phyloP scores from a whole-genome alignment of 2,797 vertebrate genomes.

The Phoxinus dragarum region DNA sequence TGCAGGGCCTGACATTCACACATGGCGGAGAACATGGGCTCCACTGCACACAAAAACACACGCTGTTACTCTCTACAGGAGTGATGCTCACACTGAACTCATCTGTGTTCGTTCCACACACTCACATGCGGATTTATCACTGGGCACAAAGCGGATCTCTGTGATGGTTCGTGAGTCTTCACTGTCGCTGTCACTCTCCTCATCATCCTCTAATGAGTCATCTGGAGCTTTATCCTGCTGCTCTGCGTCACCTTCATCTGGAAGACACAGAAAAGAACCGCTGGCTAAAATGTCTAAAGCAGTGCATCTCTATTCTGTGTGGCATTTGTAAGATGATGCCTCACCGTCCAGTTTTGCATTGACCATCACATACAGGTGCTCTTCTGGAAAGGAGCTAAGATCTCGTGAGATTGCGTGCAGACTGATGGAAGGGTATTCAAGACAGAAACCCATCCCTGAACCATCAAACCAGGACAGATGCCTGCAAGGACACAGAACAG shows the following conservation, averaged over 20 bases:
- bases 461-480: constrained; percentile 91
- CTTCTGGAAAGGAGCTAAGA: constrained; percentile 84
- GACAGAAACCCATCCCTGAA: constrained; percentile 88
- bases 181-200: constrained; percentile 76
- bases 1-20: constrained; percentile 97
- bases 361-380: constrained; percentile 97
- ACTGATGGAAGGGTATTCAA: constrained; percentile 94
- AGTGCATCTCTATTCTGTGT: background rate
- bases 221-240: constrained; percentile 73
- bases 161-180: constrained; percentile 84
- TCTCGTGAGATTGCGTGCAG: constrained; percentile 95
- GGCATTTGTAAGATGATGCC: constrained; percentile 15
- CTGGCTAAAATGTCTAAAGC: background rate
- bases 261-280: background rate
- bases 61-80: background rate
- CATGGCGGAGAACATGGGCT: constrained; percentile 95
- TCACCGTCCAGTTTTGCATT: constrained; percentile 89
- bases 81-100: background rate
- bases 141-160: constrained; percentile 94
- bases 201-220: constrained; percentile 74
- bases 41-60: constrained; percentile 80
- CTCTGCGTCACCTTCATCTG: constrained; percentile 83
- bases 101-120: background rate
- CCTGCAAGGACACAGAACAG: constrained; percentile 67
- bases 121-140: constrained; percentile 89